Percentiles rank a stretch among this genome's conserved stretches.
phyloP scores from a whole-genome alignment of 2,888 invertebrate species.

The Dromius quadrimaculatus region DNA sequence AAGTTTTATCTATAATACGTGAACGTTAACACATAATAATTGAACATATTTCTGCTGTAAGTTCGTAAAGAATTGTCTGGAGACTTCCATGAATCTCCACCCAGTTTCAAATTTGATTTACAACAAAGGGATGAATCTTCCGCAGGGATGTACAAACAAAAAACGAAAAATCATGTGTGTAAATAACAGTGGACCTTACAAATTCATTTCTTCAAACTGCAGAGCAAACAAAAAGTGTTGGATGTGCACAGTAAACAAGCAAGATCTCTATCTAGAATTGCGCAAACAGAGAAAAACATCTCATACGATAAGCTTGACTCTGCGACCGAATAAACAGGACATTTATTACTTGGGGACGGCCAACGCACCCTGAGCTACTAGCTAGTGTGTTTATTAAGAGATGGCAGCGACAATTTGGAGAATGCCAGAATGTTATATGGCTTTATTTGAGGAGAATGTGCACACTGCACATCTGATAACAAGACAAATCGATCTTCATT shows the following conservation, averaged over 20 bases:
- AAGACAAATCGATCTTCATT: no score
- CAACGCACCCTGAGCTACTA: slow-evolving; percentile 5
- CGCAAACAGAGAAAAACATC: slow-evolving; percentile 51
- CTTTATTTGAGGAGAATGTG: no score
- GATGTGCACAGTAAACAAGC: slow-evolving; percentile 49
- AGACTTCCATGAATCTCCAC: slow-evolving; percentile 6
- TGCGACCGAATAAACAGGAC: slow-evolving; percentile 59
- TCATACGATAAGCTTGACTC: slow-evolving; percentile 42
- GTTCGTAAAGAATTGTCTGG: background rate
- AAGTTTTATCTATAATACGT: no score
- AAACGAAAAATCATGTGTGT: slow-evolving; percentile 41
- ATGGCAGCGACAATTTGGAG: slow-evolving; percentile 12
- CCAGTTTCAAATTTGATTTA: slow-evolving; percentile 8
- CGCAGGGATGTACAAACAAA: slow-evolving; percentile 34
- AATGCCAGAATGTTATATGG: slow-evolving; percentile 3
- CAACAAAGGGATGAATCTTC: slow-evolving; percentile 34
- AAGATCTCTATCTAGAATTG: slow-evolving; percentile 51
- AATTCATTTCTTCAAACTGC: slow-evolving; percentile 48
- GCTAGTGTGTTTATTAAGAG: slow-evolving; percentile 42
- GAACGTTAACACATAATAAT: no score
- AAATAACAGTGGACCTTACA: slow-evolving; percentile 50
- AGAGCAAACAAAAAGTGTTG: slow-evolving; percentile 51
- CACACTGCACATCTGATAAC: no score
- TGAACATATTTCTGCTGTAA: no score
- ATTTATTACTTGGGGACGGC: slow-evolving; percentile 59